Evolutionary conservation across 1,140 invertebrate genomes (phyloP), one percentile per base, ranked within the genome.

Genomic region (Prorops nasuta): DNA sequence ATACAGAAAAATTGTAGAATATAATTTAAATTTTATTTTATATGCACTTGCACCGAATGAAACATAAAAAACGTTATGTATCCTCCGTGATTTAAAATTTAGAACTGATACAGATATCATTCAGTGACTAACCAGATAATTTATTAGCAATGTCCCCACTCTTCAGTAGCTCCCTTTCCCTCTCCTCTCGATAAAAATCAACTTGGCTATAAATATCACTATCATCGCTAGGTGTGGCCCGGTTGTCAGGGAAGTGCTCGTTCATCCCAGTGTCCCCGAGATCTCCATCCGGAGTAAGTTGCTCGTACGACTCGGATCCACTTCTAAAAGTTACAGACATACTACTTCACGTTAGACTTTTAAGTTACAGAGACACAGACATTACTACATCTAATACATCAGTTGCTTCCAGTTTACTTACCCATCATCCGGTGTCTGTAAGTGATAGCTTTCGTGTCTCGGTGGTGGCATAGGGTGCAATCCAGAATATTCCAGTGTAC

Each of bases 281-380:
- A 46, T 77, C 74, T 24, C 80, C 82, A 53, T 84, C 83, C 10
- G 79, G 80, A 3, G 85, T 86, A 52, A 88, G 79, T 61, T 88
- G 84, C 74, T 92, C 90, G 67, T 91, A 93, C 53, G 91, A 91
- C 68, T 94, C 91, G 46, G 86, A 90, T 63, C 88, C 88, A 54
- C 83, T 87, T 53, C 82, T 82, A 54, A 74, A 81, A 78, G 76
- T 78, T 67, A 78, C 73, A 55, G 76, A 78, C 76, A 78, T 78
- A 74, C 76, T 78, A 66, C 68, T 78, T 73, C 64, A 66, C 66
- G 60, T 78, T 77, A 78, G 74, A 72, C 55, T 68, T 74, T 66
- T 66, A 47, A 44, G 47, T 60, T 40, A 54, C 35, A 44, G 28
- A 34, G 1, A 38, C 44, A 34, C 14, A 39, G 49, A 38, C 12